Evolutionary conservation across 92 coral and sea anemone genomes (phyloP), one percentile per base, ranked within the genome.

Genomic region (Parazoanthus atlanticus): DNA sequence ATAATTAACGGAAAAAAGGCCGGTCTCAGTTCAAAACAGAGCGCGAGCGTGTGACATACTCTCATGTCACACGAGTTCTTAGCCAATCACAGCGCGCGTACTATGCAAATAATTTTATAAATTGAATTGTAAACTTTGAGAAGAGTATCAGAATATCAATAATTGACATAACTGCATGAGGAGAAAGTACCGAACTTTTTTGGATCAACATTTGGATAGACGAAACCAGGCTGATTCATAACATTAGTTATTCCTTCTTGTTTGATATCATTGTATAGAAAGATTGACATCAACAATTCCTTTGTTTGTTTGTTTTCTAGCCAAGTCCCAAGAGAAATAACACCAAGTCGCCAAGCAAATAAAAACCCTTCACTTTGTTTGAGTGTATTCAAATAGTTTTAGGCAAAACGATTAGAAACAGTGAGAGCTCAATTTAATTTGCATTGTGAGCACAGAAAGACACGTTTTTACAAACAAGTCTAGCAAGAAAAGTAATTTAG

Each of bases 281-380:
- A 71, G 33, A 71, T 30, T 41, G 28, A 6, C 15, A 17, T 38
- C 66, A 84, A n/a, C 9, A 43, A 38, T 26, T 71, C 79, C 32
- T 69, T 84, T 84, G 87, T 84, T 84, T 71, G 66, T 71, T 82
- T 69, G 64, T 30, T 19, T 70, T 47, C 25, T 70, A 3, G 56
- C 26, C 65, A 71, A 46, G 78, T 84, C 87, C 87, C 87, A 28
- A 28, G 87, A 71, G 87, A 84, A 70, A 40, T 41, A 10, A 71
- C 16, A 81, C 85, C 49, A 58, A 40, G 17, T 58, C n/a, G 21
- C 25, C 29, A 25, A 25, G 85, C 74, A 81, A 81, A 81, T 81
- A 81, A 61, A 84, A 82, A 6, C 78, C 61, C 71, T 56, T 56
- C 43, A 16, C 34, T 80, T 56, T 34, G 61, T 15, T 84, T 49